Evolutionary conservation across 2,113 vertebrate species (phyloP), one percentile per base, ranked within the genome.

Genomic region (Coturnix japonica): DNA sequence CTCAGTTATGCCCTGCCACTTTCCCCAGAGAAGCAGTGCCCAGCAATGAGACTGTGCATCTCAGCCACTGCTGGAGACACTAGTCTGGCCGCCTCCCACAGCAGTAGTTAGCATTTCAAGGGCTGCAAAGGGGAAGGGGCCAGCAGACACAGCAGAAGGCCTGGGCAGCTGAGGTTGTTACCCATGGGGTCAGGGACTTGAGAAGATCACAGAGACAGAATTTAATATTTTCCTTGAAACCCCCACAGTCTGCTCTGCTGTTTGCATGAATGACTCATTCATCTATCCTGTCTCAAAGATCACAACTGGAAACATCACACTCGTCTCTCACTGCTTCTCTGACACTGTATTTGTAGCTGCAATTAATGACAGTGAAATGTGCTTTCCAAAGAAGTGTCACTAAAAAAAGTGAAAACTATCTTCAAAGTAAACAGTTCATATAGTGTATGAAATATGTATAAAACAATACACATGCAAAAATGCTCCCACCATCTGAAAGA

Each of bases 241-340:
- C 49, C 87, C 93, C 76, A 66, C 91, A 77, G 93, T 51, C 65
- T 31, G 70, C 66, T 56, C 71, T 41, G 69, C 56, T 76, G 56
- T 33, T 93, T 95, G 80, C 89, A 96, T 89, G 96, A 96, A 96
- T 93, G 92, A 95, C 54, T 92, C 90, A 92, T 81, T 74, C 89
- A 93, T 89, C 80, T 85, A 28, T 73, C 70, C 90, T 92, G 53
- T 76, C 81, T 95, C 87, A 78, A 85, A 76, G 88, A 92, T 95
- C 92, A 85, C 87, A 96, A 96, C 93, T 96, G 95, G 91, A 94
- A 92, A 87, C 74, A 87, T 78, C 95, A 85, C 90, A 94, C 49
- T 25, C 87, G 66, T 90, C 90, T 95, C 76, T 91, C 26, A 66
- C 91, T 76, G 70, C 47, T 89, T 81, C 93, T 87, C 73, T 64